A percentile compares a stretch with the other conserved stretches of the same genome.
Conservation (phyloP, 1,140 invertebrate species). For the Cydia pomonella region DNA sequence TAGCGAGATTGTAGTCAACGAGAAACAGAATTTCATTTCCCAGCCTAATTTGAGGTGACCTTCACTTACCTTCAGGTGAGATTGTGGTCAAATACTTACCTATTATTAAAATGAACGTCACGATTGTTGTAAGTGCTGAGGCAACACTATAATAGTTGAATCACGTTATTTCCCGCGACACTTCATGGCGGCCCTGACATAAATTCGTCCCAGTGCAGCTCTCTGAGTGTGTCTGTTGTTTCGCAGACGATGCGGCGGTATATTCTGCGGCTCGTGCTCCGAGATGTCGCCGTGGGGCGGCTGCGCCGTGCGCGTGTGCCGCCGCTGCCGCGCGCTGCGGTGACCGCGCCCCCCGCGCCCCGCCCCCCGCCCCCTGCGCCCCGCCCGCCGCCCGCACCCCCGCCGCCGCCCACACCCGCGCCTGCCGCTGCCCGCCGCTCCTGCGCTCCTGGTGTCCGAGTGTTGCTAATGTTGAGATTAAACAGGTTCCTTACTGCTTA, state of each 20-base stretch:
- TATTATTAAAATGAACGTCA: too few relatives aligned
- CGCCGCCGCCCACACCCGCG: not conserved
- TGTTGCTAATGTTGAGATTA: not conserved
- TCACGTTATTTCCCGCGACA: too few relatives aligned
- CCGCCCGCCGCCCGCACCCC: slow-evolving; percentile 30
- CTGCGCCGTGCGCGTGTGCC: slow-evolving; percentile 65
- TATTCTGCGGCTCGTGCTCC: slow-evolving; percentile 73
- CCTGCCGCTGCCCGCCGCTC: slow-evolving; percentile 9
- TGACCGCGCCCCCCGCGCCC: slow-evolving; percentile 48
- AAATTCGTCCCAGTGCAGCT: too few relatives aligned
- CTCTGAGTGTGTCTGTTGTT: not conserved
- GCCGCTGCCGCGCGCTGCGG: slow-evolving; percentile 67
- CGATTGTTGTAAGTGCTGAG: too few relatives aligned
- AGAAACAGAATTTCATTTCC: too few relatives aligned
- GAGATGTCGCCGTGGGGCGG: slow-evolving; percentile 68
- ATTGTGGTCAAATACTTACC: too few relatives aligned
- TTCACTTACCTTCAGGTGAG: too few relatives aligned
- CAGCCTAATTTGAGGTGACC: too few relatives aligned
- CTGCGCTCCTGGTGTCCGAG: slow-evolving; percentile 20
- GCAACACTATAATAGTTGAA: too few relatives aligned
- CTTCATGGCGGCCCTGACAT: not conserved
- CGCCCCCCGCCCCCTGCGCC: slow-evolving; percentile 24
- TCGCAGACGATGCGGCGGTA: slow-evolving; percentile 66
- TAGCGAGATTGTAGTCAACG: too few relatives aligned
- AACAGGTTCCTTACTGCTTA: not conserved